Percentiles rank a stretch among this genome's conserved stretches.
Conservation (phyloP, 2,113 vertebrate species). For the Pelobates fuscus region DNA sequence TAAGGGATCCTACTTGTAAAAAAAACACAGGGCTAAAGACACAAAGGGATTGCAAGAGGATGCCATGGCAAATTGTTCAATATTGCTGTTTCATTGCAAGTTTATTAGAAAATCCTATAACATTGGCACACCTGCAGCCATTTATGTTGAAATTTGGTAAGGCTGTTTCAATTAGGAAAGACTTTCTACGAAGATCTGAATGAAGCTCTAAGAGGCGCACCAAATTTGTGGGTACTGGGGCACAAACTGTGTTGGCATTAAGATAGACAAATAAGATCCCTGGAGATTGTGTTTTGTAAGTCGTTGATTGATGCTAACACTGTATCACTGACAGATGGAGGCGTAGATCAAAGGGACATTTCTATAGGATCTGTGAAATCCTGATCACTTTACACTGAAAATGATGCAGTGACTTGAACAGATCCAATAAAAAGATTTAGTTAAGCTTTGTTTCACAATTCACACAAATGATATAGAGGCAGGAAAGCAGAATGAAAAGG, state of each 20-base stretch:
- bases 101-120: too few relatives aligned
- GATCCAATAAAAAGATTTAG: constrained; percentile 16
- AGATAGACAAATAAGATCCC: constrained; percentile 2
- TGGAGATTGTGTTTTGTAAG: constrained; percentile 3
- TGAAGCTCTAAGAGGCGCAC: neutral
- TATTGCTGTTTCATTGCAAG: too few relatives aligned
- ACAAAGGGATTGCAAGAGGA: too few relatives aligned
- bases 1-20: too few relatives aligned
- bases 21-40: too few relatives aligned
- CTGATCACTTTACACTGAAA: constrained; percentile 9
- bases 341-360: constrained; percentile 15
- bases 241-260: neutral
- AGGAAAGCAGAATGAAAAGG: constrained; percentile 11
- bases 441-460: constrained; percentile 10
- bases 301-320: constrained; percentile 9
- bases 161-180: neutral
- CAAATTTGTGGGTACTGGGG: neutral
- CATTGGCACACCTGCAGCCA: too few relatives aligned
- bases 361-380: constrained; percentile 4
- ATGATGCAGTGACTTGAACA: constrained; percentile 6
- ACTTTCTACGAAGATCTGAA: neutral
- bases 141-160: too few relatives aligned
- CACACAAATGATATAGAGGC: constrained; percentile 16
- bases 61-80: too few relatives aligned
- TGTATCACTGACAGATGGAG: constrained; percentile 20